Conservation (phyloP, 2,888 invertebrate genomes). For the Nymphalis urticae region DNA sequence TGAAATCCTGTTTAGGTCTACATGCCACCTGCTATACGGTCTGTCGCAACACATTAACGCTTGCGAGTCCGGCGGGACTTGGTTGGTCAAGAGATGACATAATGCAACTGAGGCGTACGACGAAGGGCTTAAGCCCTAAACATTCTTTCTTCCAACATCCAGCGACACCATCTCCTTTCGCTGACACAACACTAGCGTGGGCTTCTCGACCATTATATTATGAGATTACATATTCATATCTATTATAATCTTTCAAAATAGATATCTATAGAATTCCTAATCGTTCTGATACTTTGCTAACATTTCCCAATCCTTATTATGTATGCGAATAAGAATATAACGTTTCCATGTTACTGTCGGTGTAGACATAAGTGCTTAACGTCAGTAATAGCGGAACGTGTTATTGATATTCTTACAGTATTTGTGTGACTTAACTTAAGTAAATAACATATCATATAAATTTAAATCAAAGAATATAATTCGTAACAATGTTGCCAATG, state of each 20-base stretch:
- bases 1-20: conserved; percentile 7
- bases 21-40: conserved; percentile 12
- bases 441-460: not conserved
- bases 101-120: conserved; percentile 13
- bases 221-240: conserved; percentile 10
- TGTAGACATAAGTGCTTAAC: not conserved
- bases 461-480: not conserved
- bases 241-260: not conserved
- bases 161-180: conserved; percentile 1
- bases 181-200: conserved; percentile 23
- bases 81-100: conserved; percentile 3
- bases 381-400: not conserved
- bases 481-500: not conserved
- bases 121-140: conserved; percentile 20
- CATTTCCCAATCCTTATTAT: conserved; percentile 23
- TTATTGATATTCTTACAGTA: not conserved
- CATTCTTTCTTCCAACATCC: conserved; percentile 2
- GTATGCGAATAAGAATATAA: not conserved
- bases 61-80: not conserved
- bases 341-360: not conserved
- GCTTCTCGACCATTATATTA: not conserved
- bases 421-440: not conserved
- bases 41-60: not conserved
- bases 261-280: not conserved
- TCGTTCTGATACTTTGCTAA: conserved; percentile 22